Evolutionary conservation across 2,888 invertebrate species (phyloP).

Genomic region (Charanyca ferruginea): DNA sequence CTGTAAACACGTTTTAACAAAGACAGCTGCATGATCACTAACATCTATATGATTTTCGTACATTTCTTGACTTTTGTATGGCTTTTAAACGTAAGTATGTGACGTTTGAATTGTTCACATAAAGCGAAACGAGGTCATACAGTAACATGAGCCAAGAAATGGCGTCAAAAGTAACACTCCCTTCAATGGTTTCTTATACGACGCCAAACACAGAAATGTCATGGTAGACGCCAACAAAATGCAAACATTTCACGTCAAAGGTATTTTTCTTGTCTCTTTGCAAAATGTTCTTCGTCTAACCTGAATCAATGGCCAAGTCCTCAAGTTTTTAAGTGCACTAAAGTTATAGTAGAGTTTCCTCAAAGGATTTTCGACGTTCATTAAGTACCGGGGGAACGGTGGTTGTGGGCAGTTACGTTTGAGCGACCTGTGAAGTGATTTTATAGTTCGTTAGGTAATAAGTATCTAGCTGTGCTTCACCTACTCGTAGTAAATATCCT

Average conservation of each 20-base stretch:
- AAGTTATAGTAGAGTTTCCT: conserved; percentile 57
- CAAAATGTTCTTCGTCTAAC: conserved; percentile 24
- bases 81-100: neutral
- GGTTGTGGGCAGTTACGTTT: conserved; percentile 50
- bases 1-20: too few species aligned
- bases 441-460: conserved; percentile 38
- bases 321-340: conserved; percentile 61
- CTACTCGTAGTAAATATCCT: neutral
- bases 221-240: conserved; percentile 37
- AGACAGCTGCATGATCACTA: too few species aligned
- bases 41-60: neutral
- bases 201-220: conserved; percentile 55
- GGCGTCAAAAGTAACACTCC: conserved; percentile 38
- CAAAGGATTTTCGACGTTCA: conserved; percentile 57
- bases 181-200: conserved; percentile 52
- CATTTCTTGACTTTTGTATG: neutral
- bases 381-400: conserved; percentile 57
- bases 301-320: conserved; percentile 43
- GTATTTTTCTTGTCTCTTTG: conserved; percentile 42
- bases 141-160: conserved; percentile 51
- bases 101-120: conserved; percentile 28
- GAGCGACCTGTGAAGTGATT: conserved; percentile 48
- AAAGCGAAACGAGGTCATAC: conserved; percentile 50
- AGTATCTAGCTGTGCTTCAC: conserved; percentile 1
- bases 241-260: conserved; percentile 40